Conservation (phyloP, 2,113 vertebrate genomes). For the Siniperca chuatsi region DNA sequence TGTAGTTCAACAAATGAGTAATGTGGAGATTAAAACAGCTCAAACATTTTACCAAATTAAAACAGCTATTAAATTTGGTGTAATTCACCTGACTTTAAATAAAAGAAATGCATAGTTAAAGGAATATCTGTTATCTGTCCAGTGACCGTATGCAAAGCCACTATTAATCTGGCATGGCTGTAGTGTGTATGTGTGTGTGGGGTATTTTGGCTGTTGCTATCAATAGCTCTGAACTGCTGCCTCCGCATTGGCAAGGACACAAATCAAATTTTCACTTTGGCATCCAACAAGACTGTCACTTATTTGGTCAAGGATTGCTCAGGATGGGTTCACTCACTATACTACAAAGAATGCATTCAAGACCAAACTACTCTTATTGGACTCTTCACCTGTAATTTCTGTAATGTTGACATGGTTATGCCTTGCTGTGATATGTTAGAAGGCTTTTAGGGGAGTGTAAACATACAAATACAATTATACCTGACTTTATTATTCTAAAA, state of each 20-base stretch:
- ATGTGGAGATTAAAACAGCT: neutral
- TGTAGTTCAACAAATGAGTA: conserved; percentile 1
- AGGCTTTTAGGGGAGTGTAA: neutral
- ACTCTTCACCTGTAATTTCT: neutral
- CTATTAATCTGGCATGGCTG: neutral
- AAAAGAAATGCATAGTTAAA: neutral
- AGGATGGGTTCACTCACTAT: neutral
- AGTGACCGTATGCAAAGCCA: neutral
- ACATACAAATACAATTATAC: neutral
- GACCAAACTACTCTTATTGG: neutral
- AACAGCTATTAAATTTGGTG: neutral
- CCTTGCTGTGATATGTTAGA: neutral
- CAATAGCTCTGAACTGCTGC: conserved; percentile 33
- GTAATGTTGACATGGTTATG: neutral
- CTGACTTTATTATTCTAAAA: neutral
- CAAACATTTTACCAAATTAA: neutral
- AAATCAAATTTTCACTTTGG: conserved; percentile 38
- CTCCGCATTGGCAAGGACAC: neutral
- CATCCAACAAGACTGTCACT: neutral
- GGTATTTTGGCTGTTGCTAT: conserved; percentile 14
- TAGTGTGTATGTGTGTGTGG: neutral
- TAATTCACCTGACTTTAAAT: neutral
- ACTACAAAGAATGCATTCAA: neutral
- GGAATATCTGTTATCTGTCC: neutral
- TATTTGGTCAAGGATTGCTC: conserved; percentile 3